These are phyloP conservation scores for Rhabdophis nuchalis DNA, from an alignment of 2,797 vertebrate species.

Conservation along the genomic window DNA sequence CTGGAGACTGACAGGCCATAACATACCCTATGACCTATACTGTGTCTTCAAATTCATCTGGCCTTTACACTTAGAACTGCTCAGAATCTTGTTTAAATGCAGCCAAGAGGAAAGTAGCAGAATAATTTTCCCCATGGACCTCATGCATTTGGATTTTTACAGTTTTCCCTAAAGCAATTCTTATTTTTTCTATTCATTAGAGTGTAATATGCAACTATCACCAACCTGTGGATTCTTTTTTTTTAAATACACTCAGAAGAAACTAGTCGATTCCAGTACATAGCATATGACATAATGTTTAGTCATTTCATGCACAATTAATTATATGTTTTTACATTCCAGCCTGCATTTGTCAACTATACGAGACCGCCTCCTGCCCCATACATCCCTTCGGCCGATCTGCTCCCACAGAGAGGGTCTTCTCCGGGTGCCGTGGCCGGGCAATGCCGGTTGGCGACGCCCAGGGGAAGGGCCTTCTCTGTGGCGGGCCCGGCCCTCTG, in stretches of 20 bases:
- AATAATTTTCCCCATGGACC: neutral
- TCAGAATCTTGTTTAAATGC: neutral
- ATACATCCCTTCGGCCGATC: too few species aligned
- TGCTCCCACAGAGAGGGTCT: too few species aligned
- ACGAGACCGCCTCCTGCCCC: too few species aligned
- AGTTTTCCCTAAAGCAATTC: neutral
- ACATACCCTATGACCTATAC: neutral
- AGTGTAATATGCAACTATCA: neutral
- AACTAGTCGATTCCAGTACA: neutral
- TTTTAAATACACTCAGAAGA: neutral
- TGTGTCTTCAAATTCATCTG: neutral
- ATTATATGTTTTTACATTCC: neutral
- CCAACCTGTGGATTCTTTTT: neutral
- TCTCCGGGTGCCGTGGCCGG: too few species aligned
- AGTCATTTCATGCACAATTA: neutral
- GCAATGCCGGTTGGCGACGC: too few species aligned
- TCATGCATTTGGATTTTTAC: neutral
- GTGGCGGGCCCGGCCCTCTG: too few species aligned
- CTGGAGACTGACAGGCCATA: too few species aligned
- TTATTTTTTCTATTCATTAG: neutral
- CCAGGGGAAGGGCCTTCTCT: too few species aligned
- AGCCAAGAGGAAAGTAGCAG: neutral
- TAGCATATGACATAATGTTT: neutral
- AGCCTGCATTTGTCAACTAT: neutral
- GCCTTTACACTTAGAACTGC: neutral